phyloP scores from a whole-genome alignment of 2,888 invertebrate species.

The Lithophane socia region DNA sequence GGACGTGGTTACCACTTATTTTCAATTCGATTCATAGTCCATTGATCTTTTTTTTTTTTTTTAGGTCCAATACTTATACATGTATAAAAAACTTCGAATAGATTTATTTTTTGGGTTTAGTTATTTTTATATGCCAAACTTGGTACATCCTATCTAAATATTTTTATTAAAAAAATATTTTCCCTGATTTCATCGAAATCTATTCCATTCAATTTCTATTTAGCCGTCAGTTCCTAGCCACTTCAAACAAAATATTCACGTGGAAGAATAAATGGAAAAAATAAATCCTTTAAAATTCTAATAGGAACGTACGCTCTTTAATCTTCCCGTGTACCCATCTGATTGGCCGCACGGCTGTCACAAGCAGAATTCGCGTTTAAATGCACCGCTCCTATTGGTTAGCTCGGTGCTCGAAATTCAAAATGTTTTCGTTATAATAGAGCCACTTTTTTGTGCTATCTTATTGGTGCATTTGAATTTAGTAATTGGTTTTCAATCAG shows the following conservation, averaged over 20 bases:
- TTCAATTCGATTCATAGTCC: neutral
- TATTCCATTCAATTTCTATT: constrained; percentile 28
- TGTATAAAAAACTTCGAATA: neutral
- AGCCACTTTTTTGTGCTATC: constrained; percentile 71
- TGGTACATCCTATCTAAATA: neutral
- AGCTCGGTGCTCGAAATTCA: constrained; percentile 76
- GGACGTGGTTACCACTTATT: too few relatives aligned
- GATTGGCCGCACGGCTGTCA: constrained; percentile 88
- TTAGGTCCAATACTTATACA: neutral
- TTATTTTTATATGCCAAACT: neutral
- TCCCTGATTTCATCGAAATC: neutral
- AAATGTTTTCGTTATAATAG: constrained; percentile 76
- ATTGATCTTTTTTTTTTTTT: too few relatives aligned
- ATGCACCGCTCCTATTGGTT: constrained; percentile 84
- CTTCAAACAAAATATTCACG: constrained; percentile 64
- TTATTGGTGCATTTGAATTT: constrained; percentile 76
- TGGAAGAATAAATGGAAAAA: constrained; percentile 64
- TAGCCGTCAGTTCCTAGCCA: constrained; percentile 39
- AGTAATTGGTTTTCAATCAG: constrained; percentile 76
- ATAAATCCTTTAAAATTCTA: constrained; percentile 81
- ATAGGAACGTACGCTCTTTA: constrained; percentile 81
- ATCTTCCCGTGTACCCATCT: constrained; percentile 84
- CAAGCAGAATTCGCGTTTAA: constrained; percentile 85
- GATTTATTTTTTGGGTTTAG: neutral
- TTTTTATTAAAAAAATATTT: neutral